phyloP scores from a whole-genome alignment of 2,797 vertebrate species.

The Todus mexicanus region DNA sequence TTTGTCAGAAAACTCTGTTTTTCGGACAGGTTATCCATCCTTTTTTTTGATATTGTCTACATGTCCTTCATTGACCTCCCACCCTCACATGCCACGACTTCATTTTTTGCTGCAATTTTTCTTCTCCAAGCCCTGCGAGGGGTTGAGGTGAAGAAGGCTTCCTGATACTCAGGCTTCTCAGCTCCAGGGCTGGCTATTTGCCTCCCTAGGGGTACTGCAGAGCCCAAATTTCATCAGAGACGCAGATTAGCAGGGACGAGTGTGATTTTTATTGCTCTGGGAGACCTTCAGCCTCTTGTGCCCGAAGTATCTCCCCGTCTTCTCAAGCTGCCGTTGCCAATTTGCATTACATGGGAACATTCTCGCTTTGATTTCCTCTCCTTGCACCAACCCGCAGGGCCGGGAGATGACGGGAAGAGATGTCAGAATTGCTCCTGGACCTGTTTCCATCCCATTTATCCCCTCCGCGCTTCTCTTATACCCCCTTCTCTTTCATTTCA shows the following conservation, averaged over 20 bases:
- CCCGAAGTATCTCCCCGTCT: accelerated
- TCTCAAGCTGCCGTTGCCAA: not conserved
- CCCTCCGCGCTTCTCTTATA: not conserved
- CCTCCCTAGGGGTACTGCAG: not conserved
- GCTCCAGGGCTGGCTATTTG: not conserved
- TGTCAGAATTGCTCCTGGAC: accelerated
- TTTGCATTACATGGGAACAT: not conserved
- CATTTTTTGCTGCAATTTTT: not conserved
- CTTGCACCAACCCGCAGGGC: accelerated
- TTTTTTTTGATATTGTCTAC: accelerated
- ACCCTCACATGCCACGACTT: not conserved
- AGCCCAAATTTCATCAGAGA: not conserved
- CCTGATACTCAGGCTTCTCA: not conserved
- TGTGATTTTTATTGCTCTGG: not conserved
- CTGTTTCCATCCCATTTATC: accelerated
- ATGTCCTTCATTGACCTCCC: not conserved
- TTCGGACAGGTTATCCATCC: not conserved
- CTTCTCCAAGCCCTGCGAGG: not conserved
- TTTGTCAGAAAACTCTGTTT: accelerated
- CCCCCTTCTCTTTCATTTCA: not conserved
- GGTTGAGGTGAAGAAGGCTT: not conserved
- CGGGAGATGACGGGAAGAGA: accelerated
- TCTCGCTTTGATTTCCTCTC: not conserved
- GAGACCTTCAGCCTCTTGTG: not conserved
- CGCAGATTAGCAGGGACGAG: accelerated